A percentile compares a stretch with the other conserved stretches of the same genome.
Conservation (phyloP, 2,888 invertebrate genomes). For the Yponomeuta evonymella region DNA sequence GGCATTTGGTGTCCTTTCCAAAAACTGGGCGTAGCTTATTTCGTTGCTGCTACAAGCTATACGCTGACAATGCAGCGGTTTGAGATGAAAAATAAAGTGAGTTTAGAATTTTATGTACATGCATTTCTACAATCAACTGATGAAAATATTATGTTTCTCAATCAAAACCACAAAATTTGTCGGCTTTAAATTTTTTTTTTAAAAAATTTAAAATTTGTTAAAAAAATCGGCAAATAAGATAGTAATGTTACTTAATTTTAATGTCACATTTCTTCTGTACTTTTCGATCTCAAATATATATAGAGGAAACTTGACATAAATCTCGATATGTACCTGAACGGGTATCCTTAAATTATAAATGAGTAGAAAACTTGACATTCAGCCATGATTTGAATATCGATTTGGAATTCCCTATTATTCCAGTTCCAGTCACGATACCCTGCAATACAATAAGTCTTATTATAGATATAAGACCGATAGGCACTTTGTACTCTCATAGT, state of each 20-base stretch:
- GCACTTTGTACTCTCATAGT: too few species aligned
- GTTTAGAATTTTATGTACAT: background rate
- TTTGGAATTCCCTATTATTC: too few species aligned
- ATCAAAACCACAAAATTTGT: too few species aligned
- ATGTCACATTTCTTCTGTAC: background rate
- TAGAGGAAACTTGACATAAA: background rate
- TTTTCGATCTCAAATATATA: background rate
- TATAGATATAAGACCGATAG: too few species aligned
- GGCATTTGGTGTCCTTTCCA: conserved; percentile 23
- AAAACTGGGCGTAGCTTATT: conserved; percentile 21
- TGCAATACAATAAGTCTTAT: too few species aligned
- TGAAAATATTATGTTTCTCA: background rate
- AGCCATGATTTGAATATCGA: background rate
- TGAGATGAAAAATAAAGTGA: conserved; percentile 24
- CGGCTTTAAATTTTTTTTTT: too few species aligned
- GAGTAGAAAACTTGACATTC: background rate
- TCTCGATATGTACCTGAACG: background rate
- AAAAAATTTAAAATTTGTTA: too few species aligned
- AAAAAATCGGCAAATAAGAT: too few species aligned
- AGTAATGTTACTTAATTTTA: too few species aligned
- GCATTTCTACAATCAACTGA: background rate
- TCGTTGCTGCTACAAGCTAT: conserved; percentile 21
- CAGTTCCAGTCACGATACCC: too few species aligned
- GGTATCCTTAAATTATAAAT: background rate
- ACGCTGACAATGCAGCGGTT: conserved; percentile 23